phyloP scores from a whole-genome alignment of 2,888 invertebrate genomes.

The Conomelus anceps region DNA sequence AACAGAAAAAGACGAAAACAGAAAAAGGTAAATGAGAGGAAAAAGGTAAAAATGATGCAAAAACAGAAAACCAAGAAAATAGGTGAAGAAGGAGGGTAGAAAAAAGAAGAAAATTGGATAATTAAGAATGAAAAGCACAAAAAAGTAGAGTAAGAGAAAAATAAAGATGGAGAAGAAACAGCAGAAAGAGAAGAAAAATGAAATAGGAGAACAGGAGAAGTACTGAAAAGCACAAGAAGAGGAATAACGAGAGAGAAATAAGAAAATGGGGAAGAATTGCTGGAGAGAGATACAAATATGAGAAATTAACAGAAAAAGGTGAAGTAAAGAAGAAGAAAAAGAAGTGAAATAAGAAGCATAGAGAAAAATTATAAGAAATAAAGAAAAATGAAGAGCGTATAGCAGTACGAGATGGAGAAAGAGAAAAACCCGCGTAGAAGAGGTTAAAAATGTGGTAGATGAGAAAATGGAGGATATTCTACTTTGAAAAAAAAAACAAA shows the following conservation, averaged over 20 bases:
- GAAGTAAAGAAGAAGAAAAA: neutral
- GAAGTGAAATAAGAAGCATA: neutral
- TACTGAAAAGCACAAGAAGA: neutral
- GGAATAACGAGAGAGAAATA: neutral
- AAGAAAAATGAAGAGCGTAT: neutral
- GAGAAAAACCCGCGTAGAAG: neutral
- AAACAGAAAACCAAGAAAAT: too few relatives aligned
- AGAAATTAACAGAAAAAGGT: too few relatives aligned
- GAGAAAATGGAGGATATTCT: neutral
- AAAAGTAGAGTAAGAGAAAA: too few relatives aligned
- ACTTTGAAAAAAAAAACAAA: too few relatives aligned
- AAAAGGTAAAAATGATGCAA: too few relatives aligned
- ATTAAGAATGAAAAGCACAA: too few relatives aligned
- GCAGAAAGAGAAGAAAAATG: neutral
- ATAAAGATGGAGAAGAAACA: conserved; percentile 4
- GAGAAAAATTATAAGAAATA: neutral
- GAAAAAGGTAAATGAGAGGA: too few relatives aligned
- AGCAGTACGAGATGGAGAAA: too few relatives aligned
- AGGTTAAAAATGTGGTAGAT: neutral
- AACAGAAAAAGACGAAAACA: too few relatives aligned
- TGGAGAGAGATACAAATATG: too few relatives aligned
- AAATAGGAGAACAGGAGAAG: neutral
- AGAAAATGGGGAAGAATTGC: neutral
- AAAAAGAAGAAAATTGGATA: too few relatives aligned
- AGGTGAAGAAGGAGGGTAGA: too few relatives aligned